Conservation (phyloP, 2,888 invertebrate species). For the Blastobasis adustella region DNA sequence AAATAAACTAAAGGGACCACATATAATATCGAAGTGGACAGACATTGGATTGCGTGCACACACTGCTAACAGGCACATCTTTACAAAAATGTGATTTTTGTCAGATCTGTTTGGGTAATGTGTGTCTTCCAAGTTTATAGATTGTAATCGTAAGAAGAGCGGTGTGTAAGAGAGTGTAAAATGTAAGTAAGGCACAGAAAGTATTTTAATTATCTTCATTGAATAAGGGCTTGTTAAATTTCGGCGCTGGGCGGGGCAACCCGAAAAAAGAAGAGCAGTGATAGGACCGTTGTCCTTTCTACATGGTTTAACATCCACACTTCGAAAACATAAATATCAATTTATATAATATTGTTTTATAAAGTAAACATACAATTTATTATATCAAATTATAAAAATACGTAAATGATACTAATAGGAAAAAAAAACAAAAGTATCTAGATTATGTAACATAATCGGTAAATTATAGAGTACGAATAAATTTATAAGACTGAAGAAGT, state of each 20-base stretch:
- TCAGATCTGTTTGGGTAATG: constrained; percentile 5
- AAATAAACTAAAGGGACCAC: constrained; percentile 62
- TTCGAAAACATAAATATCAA: constrained; percentile 39
- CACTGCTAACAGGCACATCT: constrained; percentile 68
- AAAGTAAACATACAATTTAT: constrained; percentile 3
- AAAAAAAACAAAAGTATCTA: constrained; percentile 1
- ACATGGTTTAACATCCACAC: constrained; percentile 58
- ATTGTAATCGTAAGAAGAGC: constrained; percentile 8
- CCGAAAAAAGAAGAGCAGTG: constrained; percentile 46
- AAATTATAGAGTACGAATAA: neutral
- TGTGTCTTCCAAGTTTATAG: too few relatives aligned
- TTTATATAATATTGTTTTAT: neutral
- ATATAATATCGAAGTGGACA: constrained; percentile 70
- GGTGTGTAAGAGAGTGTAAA: constrained; percentile 37
- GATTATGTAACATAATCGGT: neutral
- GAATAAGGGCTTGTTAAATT: constrained; percentile 47
- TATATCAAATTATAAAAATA: constrained; percentile 1
- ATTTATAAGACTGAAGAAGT: neutral
- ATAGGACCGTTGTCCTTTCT: constrained; percentile 48
- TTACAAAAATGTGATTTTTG: constrained; percentile 39
- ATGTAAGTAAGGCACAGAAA: constrained; percentile 51
- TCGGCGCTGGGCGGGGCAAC: constrained; percentile 72
- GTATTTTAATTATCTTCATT: constrained; percentile 27
- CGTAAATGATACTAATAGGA: constrained; percentile 3
- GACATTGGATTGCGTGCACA: constrained; percentile 69